phyloP scores from a whole-genome alignment of 2,888 invertebrate species.

The Dromius quadrimaculatus region DNA sequence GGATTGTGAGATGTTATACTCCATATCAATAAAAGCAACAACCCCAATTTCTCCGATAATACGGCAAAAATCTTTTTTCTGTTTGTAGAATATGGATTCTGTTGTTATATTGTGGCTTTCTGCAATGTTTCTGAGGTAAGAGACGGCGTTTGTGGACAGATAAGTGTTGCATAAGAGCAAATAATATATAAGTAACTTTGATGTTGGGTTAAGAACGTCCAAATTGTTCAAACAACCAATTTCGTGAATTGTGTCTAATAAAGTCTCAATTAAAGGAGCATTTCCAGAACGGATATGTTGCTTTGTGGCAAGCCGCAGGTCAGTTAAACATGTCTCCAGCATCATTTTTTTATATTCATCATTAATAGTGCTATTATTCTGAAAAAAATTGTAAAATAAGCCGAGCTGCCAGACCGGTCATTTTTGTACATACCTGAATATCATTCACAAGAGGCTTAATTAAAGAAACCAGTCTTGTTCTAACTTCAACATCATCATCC shows the following conservation, averaged over 20 bases:
- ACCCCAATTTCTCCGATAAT: constrained; percentile 71
- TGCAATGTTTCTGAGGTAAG: constrained; percentile 64
- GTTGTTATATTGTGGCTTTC: constrained; percentile 69
- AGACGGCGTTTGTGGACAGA: constrained; percentile 9
- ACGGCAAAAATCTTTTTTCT: constrained; percentile 73
- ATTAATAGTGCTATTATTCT: constrained; percentile 58
- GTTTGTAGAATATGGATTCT: constrained; percentile 72
- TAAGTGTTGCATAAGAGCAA: constrained; percentile 32
- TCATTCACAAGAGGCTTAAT: constrained; percentile 62
- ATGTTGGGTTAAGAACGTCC: constrained; percentile 1
- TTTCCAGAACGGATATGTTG: constrained; percentile 69
- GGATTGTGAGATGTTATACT: constrained; percentile 71
- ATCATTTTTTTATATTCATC: constrained; percentile 65
- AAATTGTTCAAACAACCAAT: constrained; percentile 65
- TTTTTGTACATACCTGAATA: constrained; percentile 57
- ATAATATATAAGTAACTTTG: constrained; percentile 25
- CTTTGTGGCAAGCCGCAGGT: constrained; percentile 67
- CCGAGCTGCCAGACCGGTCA: not conserved
- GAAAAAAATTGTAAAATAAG: not conserved
- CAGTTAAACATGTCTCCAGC: constrained; percentile 65
- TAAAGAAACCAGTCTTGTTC: constrained; percentile 62
- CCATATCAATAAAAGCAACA: constrained; percentile 70
- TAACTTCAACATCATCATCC: constrained; percentile 62
- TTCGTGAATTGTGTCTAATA: constrained; percentile 70
- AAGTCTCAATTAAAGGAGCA: constrained; percentile 69